These are phyloP conservation scores for Pelodytes ibericus DNA, from an alignment of 2,797 vertebrate genomes.

Conservation along the genomic window DNA sequence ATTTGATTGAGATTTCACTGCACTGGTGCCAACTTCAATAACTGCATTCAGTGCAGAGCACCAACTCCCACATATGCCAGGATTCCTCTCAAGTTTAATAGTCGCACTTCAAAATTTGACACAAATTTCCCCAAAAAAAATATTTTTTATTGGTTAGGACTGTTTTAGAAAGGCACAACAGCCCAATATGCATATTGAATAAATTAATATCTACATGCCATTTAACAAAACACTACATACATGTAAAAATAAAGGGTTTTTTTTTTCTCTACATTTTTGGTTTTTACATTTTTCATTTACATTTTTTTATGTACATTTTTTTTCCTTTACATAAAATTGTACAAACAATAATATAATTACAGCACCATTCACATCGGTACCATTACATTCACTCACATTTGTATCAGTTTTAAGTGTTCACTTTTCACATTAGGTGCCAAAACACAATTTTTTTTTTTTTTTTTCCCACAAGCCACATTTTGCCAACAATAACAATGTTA, in stretches of 20 bases:
- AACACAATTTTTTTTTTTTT: constrained; percentile 60
- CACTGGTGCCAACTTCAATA: no score
- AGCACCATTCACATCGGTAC: constrained; percentile 61
- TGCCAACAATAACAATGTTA: neutral
- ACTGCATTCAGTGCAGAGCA: no score
- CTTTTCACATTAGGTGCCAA: constrained; percentile 67
- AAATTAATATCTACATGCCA: constrained; percentile 96
- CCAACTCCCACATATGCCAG: no score
- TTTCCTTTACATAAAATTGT: constrained; percentile 76
- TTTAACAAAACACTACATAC: constrained; percentile 81
- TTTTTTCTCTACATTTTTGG: constrained; percentile 83
- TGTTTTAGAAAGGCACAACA: constrained; percentile 10
- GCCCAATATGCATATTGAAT: constrained; percentile 71
- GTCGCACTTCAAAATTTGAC: no score
- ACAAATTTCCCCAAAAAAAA: neutral
- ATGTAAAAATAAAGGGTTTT: constrained; percentile 81
- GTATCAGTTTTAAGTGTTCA: constrained; percentile 61
- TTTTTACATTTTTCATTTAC: constrained; percentile 81
- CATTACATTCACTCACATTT: constrained; percentile 55
- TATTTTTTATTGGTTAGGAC: constrained; percentile 12
- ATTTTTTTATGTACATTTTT: constrained; percentile 64
- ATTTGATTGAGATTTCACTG: no score
- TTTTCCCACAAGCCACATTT: constrained; percentile 42
- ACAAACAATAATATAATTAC: constrained; percentile 53
- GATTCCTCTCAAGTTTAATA: no score